These are phyloP conservation scores for Brachypterus glaber DNA, from an alignment of 2,888 invertebrate species.

Conservation along the genomic window DNA sequence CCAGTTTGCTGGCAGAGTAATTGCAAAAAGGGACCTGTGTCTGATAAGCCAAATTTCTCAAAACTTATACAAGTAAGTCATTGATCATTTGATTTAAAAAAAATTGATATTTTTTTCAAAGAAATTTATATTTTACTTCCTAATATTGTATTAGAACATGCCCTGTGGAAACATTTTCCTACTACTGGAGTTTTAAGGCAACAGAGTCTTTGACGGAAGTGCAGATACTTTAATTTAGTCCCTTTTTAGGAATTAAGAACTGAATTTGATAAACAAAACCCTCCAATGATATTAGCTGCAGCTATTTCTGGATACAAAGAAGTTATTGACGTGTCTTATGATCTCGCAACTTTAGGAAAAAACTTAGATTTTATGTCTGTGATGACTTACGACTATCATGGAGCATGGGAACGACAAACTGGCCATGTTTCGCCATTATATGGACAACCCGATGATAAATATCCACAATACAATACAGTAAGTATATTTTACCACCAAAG, in stretches of 20 bases:
- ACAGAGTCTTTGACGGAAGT: no score
- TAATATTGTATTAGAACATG: slow-evolving; percentile 1
- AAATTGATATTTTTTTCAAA: background rate
- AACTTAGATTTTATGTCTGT: slow-evolving; percentile 72
- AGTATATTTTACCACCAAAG: slow-evolving; percentile 40
- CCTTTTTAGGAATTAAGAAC: slow-evolving; percentile 51
- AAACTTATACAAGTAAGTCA: slow-evolving; percentile 60
- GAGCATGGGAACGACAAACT: slow-evolving; percentile 74
- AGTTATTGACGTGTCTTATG: slow-evolving; percentile 80
- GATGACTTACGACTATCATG: slow-evolving; percentile 85
- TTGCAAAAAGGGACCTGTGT: slow-evolving; percentile 68
- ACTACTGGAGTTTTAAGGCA: no score
- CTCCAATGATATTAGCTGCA: slow-evolving; percentile 66
- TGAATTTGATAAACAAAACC: slow-evolving; percentile 52
- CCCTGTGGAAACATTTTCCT: no score
- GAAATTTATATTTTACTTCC: background rate
- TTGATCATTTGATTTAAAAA: no score
- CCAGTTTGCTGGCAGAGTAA: slow-evolving; percentile 90
- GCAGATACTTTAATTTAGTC: no score
- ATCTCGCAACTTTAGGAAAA: slow-evolving; percentile 58
- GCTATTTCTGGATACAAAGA: slow-evolving; percentile 85
- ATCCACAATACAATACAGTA: slow-evolving; percentile 69
- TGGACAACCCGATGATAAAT: slow-evolving; percentile 53
- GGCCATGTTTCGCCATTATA: slow-evolving; percentile 75
- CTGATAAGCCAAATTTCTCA: slow-evolving; percentile 69